Percentiles rank a stretch among this genome's conserved stretches.
phyloP scores from a whole-genome alignment of 2,888 invertebrate species.

The Himalopsyche japonica region DNA sequence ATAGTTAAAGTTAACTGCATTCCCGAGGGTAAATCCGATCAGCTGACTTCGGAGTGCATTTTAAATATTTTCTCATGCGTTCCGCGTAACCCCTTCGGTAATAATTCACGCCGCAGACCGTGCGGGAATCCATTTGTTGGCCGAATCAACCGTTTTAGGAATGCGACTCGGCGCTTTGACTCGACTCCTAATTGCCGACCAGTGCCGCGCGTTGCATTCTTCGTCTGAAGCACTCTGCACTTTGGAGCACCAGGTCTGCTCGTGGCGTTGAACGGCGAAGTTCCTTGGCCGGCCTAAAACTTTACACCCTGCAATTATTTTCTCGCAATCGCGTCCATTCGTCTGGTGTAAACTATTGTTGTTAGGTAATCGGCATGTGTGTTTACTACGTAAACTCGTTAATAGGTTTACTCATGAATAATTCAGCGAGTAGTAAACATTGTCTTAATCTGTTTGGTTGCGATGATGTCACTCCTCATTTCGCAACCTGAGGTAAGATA shows the following conservation, averaged over 20 bases:
- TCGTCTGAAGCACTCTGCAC: neutral
- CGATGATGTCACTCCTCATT: too few relatives aligned
- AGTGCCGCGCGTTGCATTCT: neutral
- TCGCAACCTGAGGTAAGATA: too few relatives aligned
- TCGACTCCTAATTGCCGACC: neutral
- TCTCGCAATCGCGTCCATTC: too few relatives aligned
- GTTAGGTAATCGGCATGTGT: too few relatives aligned
- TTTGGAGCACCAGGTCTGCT: neutral
- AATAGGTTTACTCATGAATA: too few relatives aligned
- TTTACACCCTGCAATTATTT: too few relatives aligned
- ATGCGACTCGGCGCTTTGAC: neutral
- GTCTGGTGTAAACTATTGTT: too few relatives aligned
- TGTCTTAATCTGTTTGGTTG: too few relatives aligned
- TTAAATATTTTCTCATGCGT: neutral
- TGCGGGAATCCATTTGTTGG: neutral
- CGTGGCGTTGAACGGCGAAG: too few relatives aligned
- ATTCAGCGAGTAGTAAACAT: too few relatives aligned
- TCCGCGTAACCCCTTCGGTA: neutral
- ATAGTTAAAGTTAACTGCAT: neutral
- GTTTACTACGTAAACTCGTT: too few relatives aligned
- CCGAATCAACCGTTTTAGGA: neutral
- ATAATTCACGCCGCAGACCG: neutral
- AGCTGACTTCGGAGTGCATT: neutral
- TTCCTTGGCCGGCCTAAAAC: too few relatives aligned
- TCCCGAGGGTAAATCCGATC: neutral